These are phyloP conservation scores for Trachelus iudaicus DNA, from an alignment of 2,888 invertebrate genomes.

Conservation along the genomic window DNA sequence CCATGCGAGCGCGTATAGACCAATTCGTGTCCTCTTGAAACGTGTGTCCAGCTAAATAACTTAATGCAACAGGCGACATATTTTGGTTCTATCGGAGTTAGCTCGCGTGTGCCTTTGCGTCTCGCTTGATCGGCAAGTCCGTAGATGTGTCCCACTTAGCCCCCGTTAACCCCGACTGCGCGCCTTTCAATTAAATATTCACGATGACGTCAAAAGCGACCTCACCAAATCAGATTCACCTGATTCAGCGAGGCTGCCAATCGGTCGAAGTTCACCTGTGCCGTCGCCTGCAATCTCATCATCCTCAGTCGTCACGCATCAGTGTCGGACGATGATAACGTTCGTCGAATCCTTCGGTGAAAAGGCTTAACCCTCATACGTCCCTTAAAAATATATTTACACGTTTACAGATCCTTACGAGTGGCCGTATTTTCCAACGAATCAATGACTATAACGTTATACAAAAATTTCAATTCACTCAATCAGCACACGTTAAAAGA, in stretches of 20 bases:
- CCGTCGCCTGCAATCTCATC: too few species aligned
- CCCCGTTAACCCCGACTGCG: conserved; percentile 36
- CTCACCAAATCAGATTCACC: conserved; percentile 33
- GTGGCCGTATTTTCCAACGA: not conserved
- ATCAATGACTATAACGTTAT: not conserved
- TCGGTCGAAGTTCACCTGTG: too few species aligned
- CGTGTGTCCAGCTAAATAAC: conserved; percentile 30
- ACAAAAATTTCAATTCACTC: not conserved
- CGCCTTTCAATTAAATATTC: conserved; percentile 54
- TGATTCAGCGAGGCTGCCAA: conserved; percentile 22
- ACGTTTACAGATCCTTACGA: not conserved
- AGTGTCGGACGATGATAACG: too few species aligned
- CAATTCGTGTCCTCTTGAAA: not conserved
- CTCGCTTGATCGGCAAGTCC: conserved; percentile 14
- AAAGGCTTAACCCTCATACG: not conserved
- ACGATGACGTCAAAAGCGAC: conserved; percentile 56
- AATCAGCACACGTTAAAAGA: conserved; percentile 4
- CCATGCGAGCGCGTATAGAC: not conserved
- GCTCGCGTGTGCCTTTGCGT: conserved; percentile 16
- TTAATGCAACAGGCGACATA: conserved; percentile 33
- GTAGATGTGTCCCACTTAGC: conserved; percentile 46
- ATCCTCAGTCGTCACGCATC: too few species aligned
- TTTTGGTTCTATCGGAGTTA: conserved; percentile 32
- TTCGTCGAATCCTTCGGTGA: not conserved
- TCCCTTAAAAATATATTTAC: not conserved